A percentile compares a stretch with the other conserved stretches of the same genome.
phyloP scores from a whole-genome alignment of 2,797 vertebrate species.

The Channallabes apus region DNA sequence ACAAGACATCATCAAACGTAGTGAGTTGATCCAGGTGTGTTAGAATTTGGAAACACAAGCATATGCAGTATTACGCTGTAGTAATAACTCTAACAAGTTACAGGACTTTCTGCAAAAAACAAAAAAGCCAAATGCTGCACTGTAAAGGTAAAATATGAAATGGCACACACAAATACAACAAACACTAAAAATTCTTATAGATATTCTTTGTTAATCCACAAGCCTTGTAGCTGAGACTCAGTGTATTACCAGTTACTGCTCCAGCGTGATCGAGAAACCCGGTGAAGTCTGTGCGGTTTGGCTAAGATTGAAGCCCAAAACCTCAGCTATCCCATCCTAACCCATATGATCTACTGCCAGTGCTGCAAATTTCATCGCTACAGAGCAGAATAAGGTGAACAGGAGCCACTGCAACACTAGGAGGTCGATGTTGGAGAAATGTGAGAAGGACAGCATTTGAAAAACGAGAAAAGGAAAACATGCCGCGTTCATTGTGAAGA shows the following conservation, averaged over 20 bases:
- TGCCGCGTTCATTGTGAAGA: background rate
- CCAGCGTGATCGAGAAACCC: conserved; percentile 6
- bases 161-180: background rate
- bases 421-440: background rate
- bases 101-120: background rate
- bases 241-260: background rate
- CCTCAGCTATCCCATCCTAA: conserved; percentile 35
- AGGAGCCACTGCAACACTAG: background rate
- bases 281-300: conserved; percentile 35
- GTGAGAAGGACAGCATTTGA: conserved; percentile 7
- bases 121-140: background rate
- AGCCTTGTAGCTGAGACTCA: background rate
- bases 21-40: conserved; percentile 2
- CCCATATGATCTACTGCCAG: conserved; percentile 21
- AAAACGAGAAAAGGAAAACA: background rate
- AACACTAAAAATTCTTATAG: background rate
- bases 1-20: conserved; percentile 1
- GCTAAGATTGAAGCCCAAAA: conserved; percentile 28
- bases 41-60: background rate
- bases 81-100: background rate
- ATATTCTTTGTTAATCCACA: conserved; percentile 9
- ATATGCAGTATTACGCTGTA: background rate
- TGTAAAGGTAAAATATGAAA: background rate
- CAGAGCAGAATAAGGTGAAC: background rate
- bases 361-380: conserved; percentile 27